Evolutionary conservation across 2,113 vertebrate genomes (phyloP).

Genomic region (Empidonax alnorum): DNA sequence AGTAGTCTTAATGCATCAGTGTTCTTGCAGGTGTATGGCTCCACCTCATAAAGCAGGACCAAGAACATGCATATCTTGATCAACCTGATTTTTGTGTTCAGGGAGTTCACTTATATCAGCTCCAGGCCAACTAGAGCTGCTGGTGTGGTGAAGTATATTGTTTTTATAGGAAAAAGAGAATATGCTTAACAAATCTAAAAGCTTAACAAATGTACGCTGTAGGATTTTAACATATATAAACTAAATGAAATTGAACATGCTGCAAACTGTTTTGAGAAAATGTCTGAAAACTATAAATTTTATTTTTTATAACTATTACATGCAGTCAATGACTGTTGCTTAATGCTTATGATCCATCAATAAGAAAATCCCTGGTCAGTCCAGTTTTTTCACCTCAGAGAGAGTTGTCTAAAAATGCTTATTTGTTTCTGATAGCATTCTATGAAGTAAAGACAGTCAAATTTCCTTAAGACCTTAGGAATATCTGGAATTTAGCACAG

Average conservation of each 20-base stretch:
- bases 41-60: not conserved
- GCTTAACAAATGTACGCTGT: not conserved
- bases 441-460: not conserved
- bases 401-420: not conserved
- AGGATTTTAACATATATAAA: not conserved
- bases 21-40: not conserved
- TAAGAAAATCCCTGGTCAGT: not conserved
- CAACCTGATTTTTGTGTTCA: conserved; percentile 26
- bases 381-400: not conserved
- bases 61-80: not conserved
- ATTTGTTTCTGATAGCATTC: not conserved
- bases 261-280: not conserved
- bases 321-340: not conserved
- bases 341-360: fast-evolving
- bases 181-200: not conserved
- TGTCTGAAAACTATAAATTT: not conserved
- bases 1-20: not conserved
- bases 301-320: not conserved
- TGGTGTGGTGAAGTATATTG: not conserved
- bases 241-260: not conserved
- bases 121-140: not conserved
- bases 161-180: not conserved
- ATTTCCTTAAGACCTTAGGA: not conserved
- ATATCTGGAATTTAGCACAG: not conserved
- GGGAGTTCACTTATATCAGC: not conserved